A percentile compares a stretch with the other conserved stretches of the same genome.
These are phyloP conservation scores for Rhinichthys klamathensis DNA, from an alignment of 2,113 vertebrate species.

Conservation along the genomic window DNA sequence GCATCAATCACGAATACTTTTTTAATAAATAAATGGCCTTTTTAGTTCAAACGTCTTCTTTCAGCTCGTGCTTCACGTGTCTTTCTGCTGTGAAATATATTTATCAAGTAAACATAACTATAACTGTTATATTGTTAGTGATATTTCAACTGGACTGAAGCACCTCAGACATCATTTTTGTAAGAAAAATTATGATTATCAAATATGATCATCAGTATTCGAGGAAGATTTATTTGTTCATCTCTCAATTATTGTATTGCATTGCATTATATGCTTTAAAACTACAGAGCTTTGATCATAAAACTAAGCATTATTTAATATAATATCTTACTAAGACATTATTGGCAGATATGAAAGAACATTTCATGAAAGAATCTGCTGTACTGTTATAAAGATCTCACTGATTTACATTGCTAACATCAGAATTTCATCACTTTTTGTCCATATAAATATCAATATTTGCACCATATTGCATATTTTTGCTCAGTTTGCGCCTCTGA, in stretches of 20 bases:
- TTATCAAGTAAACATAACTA: too few relatives aligned
- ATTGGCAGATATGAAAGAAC: too few relatives aligned
- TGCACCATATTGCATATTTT: neutral
- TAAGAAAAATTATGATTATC: too few relatives aligned
- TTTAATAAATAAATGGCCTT: neutral
- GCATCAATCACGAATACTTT: neutral
- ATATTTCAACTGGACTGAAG: too few relatives aligned
- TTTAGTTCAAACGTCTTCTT: neutral
- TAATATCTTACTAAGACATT: neutral
- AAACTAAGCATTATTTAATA: neutral
- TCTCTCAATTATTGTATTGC: neutral
- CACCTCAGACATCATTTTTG: too few relatives aligned
- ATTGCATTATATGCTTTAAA: neutral
- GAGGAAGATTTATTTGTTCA: neutral
- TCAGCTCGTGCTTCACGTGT: neutral
- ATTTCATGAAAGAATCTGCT: too few relatives aligned
- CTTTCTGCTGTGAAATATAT: too few relatives aligned
- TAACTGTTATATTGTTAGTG: too few relatives aligned
- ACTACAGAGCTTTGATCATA: neutral
- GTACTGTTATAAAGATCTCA: too few relatives aligned
- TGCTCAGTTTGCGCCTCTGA: neutral
- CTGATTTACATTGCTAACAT: too few relatives aligned
- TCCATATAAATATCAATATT: neutral
- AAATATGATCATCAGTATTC: too few relatives aligned
- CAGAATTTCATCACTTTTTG: too few relatives aligned